Evolutionary conservation across 2,888 invertebrate genomes (phyloP).

Genomic region (Microplitis deprimator): DNA sequence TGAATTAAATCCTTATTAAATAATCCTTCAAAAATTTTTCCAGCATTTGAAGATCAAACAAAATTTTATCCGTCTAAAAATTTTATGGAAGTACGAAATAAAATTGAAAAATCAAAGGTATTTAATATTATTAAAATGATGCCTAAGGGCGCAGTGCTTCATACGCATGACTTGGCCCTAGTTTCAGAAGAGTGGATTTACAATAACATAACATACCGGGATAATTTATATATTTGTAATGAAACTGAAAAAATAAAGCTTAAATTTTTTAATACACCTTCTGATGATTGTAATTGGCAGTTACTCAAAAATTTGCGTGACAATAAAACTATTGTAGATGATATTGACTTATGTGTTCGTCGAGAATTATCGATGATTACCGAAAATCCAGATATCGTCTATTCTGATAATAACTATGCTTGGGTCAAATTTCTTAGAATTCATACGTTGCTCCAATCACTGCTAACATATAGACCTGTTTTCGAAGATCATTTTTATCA

Average conservation of each 20-base stretch:
- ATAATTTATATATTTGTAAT: conserved; percentile 75
- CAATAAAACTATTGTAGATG: conserved; percentile 50
- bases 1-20: too few relatives aligned
- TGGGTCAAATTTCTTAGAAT: conserved; percentile 76
- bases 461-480: conserved; percentile 77
- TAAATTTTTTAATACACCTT: conserved; percentile 52
- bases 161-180: conserved; percentile 80
- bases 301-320: conserved; percentile 56
- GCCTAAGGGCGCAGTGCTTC: conserved; percentile 84
- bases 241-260: conserved; percentile 51
- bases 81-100: conserved; percentile 76
- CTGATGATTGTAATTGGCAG: conserved; percentile 58
- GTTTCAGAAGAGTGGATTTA: conserved; percentile 77
- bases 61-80: conserved; percentile 78
- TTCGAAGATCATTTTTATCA: conserved; percentile 80
- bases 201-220: conserved; percentile 76
- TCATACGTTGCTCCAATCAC: conserved; percentile 73
- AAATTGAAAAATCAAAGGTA: conserved; percentile 77
- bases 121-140: conserved; percentile 78
- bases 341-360: conserved; percentile 73
- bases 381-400: conserved; percentile 72
- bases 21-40: not conserved
- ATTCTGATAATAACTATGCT: conserved; percentile 74
- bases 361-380: conserved; percentile 75
- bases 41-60: conserved; percentile 65